A percentile compares a stretch with the other conserved stretches of the same genome.
phyloP scores from a whole-genome alignment of 2,888 invertebrate species.

The Crematogaster levior region DNA sequence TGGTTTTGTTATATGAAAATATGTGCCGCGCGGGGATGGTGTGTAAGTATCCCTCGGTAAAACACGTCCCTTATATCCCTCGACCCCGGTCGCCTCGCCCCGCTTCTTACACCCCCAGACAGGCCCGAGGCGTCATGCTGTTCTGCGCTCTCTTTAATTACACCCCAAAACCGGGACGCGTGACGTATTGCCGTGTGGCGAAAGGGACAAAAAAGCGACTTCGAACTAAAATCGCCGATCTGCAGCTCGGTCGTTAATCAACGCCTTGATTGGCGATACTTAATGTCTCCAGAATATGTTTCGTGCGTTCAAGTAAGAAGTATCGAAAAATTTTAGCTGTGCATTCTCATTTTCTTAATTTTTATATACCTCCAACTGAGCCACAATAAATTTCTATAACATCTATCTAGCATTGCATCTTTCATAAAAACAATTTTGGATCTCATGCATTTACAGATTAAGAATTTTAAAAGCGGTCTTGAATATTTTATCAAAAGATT shows the following conservation, averaged over 20 bases:
- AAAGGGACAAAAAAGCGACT: slow-evolving; percentile 72
- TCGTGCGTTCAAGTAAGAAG: not conserved
- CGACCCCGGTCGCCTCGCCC: slow-evolving; percentile 74
- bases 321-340: not conserved
- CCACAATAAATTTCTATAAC: not conserved
- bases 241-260: slow-evolving; percentile 59
- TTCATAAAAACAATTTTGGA: not conserved
- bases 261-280: slow-evolving; percentile 34
- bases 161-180: slow-evolving; percentile 80
- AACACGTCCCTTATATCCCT: slow-evolving; percentile 84
- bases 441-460: not conserved
- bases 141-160: slow-evolving; percentile 85
- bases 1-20: slow-evolving; percentile 86
- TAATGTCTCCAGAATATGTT: slow-evolving; percentile 15
- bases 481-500: not conserved
- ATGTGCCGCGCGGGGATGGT: slow-evolving; percentile 85
- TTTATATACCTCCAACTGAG: not conserved
- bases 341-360: not conserved
- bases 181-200: slow-evolving; percentile 80
- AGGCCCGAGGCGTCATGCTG: slow-evolving; percentile 84
- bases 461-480: not conserved
- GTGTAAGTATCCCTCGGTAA: slow-evolving; percentile 85
- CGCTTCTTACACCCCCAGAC: slow-evolving; percentile 73
- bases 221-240: slow-evolving; percentile 60
- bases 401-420: not conserved